Evolutionary conservation across 2,113 vertebrate genomes (phyloP), one percentile per base, ranked within the genome.

Genomic region (Saimiri boliviensis): DNA sequence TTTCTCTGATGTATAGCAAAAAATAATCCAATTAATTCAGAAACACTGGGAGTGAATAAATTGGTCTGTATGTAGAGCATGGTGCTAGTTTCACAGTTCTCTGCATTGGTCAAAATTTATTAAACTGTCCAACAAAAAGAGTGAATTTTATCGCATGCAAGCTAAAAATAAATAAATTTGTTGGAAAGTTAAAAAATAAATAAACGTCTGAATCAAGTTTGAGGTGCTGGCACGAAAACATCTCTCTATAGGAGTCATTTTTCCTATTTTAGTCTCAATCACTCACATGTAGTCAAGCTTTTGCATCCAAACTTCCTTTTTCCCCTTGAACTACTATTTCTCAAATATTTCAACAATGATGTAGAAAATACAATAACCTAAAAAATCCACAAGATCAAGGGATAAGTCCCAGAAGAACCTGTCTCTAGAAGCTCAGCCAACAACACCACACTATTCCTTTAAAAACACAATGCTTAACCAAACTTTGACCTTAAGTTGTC

Each of bases 401-500:
- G 37, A 40, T 76, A 89, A 82, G 47, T 96, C 58, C 88, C 86
- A 45, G 42, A 91, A 90, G 54, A 17, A 52, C 32, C 4, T 1
- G 0, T 47, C n/a, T 89, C 86, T 71, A 73, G 60, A 88, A 95
- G 35, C 9, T 74, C 88, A 91, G 89, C 79, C 74, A 83, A 71
- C 40, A 86, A 80, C 10, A 83, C 25, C 10, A 49, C 23, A 52
- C 42, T 74, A 45, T 47, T 86, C 3, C 9, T 96, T 94, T 77
- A 85, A 96, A 97, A 94, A 42, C n/a, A 49, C 45, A 37, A 66
- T 56, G 66, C 66, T 86, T 82, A 96, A 40, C 54, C 73, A 94
- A 88, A 96, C 82, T 76, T 77, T 97, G 96, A 94, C 94, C 89
- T 13, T 40, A 76, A 35, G 7, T 56, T 83, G 73, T 94, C 94